Percentiles rank a stretch among this genome's conserved stretches.
phyloP scores from a whole-genome alignment of 2,113 vertebrate species.

The Callithrix jacchus region DNA sequence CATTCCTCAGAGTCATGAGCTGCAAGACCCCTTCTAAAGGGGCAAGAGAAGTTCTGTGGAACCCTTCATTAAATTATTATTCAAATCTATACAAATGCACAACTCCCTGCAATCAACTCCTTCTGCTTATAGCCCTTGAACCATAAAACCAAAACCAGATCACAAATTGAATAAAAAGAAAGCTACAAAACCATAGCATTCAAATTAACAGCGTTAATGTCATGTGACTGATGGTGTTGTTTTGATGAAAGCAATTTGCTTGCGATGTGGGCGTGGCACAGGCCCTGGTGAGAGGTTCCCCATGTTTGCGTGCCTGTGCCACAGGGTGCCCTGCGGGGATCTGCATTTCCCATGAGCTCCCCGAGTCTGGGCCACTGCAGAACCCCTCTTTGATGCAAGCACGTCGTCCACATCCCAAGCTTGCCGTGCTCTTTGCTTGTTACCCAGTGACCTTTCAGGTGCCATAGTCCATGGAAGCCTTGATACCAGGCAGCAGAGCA shows the following conservation, averaged over 20 bases:
- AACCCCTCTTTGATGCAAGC: background rate
- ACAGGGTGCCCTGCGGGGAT: rapidly evolving
- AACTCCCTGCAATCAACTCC: background rate
- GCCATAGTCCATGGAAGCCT: rapidly evolving
- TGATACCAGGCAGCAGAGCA: rapidly evolving
- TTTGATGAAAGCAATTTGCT: background rate
- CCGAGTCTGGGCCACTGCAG: rapidly evolving
- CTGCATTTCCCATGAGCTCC: rapidly evolving
- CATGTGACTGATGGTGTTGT: background rate
- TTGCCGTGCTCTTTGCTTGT: rapidly evolving
- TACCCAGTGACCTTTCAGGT: background rate
- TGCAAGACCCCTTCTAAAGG: background rate
- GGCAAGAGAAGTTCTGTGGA: background rate
- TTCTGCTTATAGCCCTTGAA: background rate
- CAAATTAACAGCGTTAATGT: background rate
- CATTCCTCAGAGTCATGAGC: rapidly evolving
- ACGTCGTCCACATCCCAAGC: rapidly evolving
- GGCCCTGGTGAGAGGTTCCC: rapidly evolving
- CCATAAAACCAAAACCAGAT: background rate
- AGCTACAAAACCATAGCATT: background rate
- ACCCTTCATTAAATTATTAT: slow-evolving; percentile 18
- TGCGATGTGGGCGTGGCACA: rapidly evolving
- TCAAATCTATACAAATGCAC: background rate
- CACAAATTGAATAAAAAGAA: slow-evolving; percentile 4
- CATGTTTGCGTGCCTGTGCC: rapidly evolving